Evolutionary conservation across 2,888 invertebrate species (phyloP), one percentile per base, ranked within the genome.

Genomic region (Apamea monoglypha): DNA sequence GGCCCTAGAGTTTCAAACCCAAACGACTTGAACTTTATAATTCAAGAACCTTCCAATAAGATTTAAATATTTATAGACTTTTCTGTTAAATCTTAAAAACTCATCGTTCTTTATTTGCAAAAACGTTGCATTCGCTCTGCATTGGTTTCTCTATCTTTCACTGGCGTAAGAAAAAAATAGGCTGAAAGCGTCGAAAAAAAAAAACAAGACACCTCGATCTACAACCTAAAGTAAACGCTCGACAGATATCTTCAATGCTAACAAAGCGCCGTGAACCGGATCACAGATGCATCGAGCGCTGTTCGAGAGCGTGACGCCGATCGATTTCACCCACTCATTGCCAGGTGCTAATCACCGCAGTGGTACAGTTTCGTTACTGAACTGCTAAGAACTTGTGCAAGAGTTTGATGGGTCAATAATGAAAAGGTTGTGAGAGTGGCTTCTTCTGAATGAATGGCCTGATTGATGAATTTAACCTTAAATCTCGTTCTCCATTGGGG

Each of bases 211-310:
- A 8, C 1, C 56, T n/a, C 56, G n/a, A 25, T 32, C 29, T 1
- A 5, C 2, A 14, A 32, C 8, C 44, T 25, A 76, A 75, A 76
- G 1, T 21, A 76, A 56, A 32, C 18, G 32, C 32, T 14, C 2
- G 2, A 14, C 18, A 16, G 36, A 77, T 59, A 71, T 36, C 70
- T 69, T 63, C 74, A 72, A 68, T 32, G 50, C 47, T 61, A 73
- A 18, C 66, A 10, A 68, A 72, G 63, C 32, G 80, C 83, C 78
- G 59, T 86, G 87, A 88, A 89, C 89, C 82, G 82, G 75, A 83
- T 83, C 81, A 71, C 79, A 85, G 89, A 90, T 89, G 90, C 83
- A 88, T 85, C 88, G 88, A 16, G n/a, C 44, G 70, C 73, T 84
- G 87, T 59, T 67, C 78, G 50, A 29, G 32, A 76, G 68, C 78